These are phyloP conservation scores for Halcyon smyrnensis DNA, from an alignment of 2,797 vertebrate species.

Conservation along the genomic window DNA sequence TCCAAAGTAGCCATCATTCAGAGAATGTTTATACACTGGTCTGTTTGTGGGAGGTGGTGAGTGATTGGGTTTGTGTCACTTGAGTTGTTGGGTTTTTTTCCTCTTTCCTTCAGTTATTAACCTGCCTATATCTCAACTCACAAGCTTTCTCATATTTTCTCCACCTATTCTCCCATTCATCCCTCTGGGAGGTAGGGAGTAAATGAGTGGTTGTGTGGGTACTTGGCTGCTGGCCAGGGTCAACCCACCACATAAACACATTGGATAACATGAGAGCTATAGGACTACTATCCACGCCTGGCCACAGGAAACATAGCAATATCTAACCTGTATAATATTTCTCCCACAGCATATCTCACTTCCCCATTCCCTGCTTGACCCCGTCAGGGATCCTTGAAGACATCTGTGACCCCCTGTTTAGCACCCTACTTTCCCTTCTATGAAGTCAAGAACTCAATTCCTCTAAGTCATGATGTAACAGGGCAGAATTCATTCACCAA, in stretches of 20 bases:
- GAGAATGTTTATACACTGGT: neutral
- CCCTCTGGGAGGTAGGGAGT: neutral
- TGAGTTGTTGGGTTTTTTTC: neutral
- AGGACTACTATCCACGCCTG: neutral
- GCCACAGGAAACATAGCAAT: neutral
- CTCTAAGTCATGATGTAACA: neutral
- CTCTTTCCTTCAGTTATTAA: neutral
- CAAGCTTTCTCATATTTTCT: neutral
- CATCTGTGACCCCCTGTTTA: neutral
- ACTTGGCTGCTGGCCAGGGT: neutral
- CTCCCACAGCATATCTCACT: neutral
- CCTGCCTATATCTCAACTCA: neutral
- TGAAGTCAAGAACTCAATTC: neutral
- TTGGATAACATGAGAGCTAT: neutral
- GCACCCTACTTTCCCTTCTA: neutral
- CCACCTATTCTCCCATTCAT: neutral
- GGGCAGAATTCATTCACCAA: neutral
- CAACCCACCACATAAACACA: neutral
- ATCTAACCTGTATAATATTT: neutral
- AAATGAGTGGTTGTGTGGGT: neutral
- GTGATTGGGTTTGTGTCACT: neutral
- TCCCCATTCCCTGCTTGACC: neutral
- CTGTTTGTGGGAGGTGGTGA: neutral
- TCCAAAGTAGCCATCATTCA: neutral
- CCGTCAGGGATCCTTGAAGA: neutral